Evolutionary conservation across 2,888 invertebrate genomes (phyloP).

Genomic region (Parnassius orleans): DNA sequence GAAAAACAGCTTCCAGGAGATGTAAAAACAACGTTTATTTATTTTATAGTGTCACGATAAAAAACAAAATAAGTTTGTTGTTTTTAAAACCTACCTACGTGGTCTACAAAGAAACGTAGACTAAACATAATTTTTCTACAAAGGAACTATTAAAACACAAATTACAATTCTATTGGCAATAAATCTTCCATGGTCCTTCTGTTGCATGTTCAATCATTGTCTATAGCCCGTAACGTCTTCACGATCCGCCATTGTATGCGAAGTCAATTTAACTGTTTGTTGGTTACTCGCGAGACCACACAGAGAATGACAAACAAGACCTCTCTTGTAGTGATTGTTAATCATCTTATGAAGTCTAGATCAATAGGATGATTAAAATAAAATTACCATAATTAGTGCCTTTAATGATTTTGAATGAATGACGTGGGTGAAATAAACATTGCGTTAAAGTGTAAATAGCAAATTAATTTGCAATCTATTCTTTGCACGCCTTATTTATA

Average conservation of each 20-base stretch:
- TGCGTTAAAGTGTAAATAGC: background rate
- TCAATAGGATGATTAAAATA: conserved; percentile 11
- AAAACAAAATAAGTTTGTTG: no score
- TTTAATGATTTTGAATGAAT: conserved; percentile 3
- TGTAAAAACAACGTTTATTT: no score
- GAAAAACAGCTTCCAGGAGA: no score
- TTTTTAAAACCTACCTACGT: no score
- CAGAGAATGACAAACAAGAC: conserved; percentile 17
- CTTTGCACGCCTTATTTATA: background rate
- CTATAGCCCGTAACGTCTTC: conserved; percentile 14
- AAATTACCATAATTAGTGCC: conserved; percentile 9
- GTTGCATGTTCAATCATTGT: conserved; percentile 19
- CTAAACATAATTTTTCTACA: conserved; percentile 1
- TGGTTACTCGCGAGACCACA: conserved; percentile 16
- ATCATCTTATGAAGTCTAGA: conserved; percentile 11
- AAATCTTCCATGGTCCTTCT: conserved; percentile 16
- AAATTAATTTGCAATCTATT: conserved; percentile 3
- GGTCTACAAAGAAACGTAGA: background rate
- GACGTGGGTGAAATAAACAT: conserved; percentile 2
- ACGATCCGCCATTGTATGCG: conserved; percentile 17
- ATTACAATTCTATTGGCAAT: conserved; percentile 9
- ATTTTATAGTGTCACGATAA: no score
- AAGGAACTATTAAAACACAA: conserved; percentile 7
- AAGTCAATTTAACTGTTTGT: conserved; percentile 1
- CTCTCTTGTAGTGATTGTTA: conserved; percentile 5